phyloP scores from a whole-genome alignment of 2,888 invertebrate genomes.

The Panopea generosa region DNA sequence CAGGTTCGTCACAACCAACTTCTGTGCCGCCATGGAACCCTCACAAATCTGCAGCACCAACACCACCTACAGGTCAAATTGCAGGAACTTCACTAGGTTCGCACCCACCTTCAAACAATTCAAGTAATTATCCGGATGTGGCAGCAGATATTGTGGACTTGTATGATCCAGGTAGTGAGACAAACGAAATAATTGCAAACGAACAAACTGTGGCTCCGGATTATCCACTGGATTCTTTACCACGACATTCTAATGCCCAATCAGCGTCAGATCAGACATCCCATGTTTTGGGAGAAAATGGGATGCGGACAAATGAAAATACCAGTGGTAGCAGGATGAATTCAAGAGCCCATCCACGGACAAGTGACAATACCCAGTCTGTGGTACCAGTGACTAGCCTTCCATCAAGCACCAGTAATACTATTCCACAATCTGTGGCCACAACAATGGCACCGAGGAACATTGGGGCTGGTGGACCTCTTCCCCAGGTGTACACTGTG shows the following conservation, averaged over 20 bases:
- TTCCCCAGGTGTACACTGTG: conserved; percentile 10
- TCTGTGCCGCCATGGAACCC: conserved; percentile 30
- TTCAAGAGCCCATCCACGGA: conserved; percentile 21
- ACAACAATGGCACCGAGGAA: conserved; percentile 6
- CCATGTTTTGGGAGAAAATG: no score
- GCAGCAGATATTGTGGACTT: conserved; percentile 51
- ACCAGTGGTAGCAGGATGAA: conserved; percentile 4
- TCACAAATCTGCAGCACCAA: conserved; percentile 40
- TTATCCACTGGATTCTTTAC: conserved; percentile 63
- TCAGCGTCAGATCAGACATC: conserved; percentile 8
- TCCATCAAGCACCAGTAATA: neutral
- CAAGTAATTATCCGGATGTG: conserved; percentile 52
- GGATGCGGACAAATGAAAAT: neutral
- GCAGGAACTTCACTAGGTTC: neutral
- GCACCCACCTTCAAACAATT: neutral
- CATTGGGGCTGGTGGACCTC: neutral
- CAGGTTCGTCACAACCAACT: conserved; percentile 16
- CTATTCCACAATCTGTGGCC: neutral
- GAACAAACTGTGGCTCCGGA: conserved; percentile 41
- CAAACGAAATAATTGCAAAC: conserved; percentile 1
- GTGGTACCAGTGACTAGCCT: conserved; percentile 23
- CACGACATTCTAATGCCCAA: conserved; percentile 40
- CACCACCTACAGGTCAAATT: conserved; percentile 32
- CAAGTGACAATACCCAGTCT: conserved; percentile 13
- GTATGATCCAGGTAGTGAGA: conserved; percentile 29